Conservation (phyloP, 2,888 invertebrate species). For the Eugnorisma glareosa region DNA sequence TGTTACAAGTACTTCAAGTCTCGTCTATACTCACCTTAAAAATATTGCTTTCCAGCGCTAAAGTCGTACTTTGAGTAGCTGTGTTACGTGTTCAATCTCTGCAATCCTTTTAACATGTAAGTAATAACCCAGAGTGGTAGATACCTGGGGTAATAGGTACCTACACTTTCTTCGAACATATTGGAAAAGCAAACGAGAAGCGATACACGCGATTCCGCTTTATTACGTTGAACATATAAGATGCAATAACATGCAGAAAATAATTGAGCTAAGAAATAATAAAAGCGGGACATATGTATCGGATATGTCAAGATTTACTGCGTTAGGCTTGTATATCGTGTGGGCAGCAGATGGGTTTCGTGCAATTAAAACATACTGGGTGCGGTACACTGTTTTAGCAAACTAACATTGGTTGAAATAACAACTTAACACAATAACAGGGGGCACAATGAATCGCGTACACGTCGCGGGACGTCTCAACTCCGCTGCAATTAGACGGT, state of each 20-base stretch:
- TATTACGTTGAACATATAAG: background rate
- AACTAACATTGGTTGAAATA: too few relatives aligned
- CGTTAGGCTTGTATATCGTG: too few relatives aligned
- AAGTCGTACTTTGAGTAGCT: conserved; percentile 8
- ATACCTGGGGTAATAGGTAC: background rate
- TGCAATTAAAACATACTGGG: too few relatives aligned
- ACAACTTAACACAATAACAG: too few relatives aligned
- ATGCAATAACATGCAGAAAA: background rate
- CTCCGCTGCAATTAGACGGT: too few relatives aligned
- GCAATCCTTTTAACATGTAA: conserved; percentile 31
- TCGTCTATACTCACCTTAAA: background rate
- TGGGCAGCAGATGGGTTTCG: too few relatives aligned
- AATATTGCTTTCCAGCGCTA: background rate
- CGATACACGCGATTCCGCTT: background rate
- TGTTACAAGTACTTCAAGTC: background rate
- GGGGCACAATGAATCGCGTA: too few relatives aligned
- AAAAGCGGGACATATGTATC: background rate
- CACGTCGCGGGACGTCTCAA: too few relatives aligned
- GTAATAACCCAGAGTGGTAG: conserved; percentile 18
- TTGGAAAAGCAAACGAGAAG: background rate
- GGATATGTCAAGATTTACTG: too few relatives aligned
- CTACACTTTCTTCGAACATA: background rate
- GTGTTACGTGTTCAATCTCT: background rate
- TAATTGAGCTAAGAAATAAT: background rate
- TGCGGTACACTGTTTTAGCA: too few relatives aligned